phyloP scores from a whole-genome alignment of 2,113 vertebrate genomes.

The Lamprologus tigripictilis region DNA sequence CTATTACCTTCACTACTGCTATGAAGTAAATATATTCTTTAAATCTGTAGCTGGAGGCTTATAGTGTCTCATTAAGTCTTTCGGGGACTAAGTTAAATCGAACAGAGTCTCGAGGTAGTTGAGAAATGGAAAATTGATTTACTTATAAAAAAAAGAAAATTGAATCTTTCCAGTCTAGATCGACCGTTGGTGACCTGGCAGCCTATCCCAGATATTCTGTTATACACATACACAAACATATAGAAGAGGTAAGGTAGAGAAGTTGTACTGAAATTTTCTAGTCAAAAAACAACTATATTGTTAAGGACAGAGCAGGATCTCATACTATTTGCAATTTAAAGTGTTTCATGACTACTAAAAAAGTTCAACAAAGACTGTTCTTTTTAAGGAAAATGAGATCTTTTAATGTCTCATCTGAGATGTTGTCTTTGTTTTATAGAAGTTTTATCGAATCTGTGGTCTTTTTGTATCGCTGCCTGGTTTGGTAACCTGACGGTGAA shows the following conservation, averaged over 20 bases:
- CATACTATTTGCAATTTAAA: not conserved
- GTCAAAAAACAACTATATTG: not conserved
- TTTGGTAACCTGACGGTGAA: no score
- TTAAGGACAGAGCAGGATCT: not conserved
- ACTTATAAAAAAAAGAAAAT: not conserved
- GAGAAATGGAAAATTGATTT: not conserved
- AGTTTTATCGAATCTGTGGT: no score
- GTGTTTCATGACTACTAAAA: not conserved
- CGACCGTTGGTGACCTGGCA: not conserved
- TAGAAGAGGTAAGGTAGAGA: not conserved
- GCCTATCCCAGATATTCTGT: not conserved
- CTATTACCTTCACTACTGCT: not conserved
- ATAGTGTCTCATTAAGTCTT: not conserved
- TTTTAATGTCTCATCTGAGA: no score
- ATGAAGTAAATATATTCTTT: not conserved
- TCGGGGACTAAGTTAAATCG: not conserved
- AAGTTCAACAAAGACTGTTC: no score
- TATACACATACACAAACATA: not conserved
- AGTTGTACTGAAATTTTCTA: not conserved
- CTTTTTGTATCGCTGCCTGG: no score
- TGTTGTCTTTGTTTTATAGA: no score
- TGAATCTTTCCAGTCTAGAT: not conserved
- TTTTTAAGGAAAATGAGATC: no score
- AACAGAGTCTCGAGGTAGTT: not conserved
- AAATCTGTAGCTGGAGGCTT: not conserved